These are phyloP conservation scores for Rhizomys pruinosus DNA, from an alignment of 2,113 vertebrate species.

Conservation along the genomic window DNA sequence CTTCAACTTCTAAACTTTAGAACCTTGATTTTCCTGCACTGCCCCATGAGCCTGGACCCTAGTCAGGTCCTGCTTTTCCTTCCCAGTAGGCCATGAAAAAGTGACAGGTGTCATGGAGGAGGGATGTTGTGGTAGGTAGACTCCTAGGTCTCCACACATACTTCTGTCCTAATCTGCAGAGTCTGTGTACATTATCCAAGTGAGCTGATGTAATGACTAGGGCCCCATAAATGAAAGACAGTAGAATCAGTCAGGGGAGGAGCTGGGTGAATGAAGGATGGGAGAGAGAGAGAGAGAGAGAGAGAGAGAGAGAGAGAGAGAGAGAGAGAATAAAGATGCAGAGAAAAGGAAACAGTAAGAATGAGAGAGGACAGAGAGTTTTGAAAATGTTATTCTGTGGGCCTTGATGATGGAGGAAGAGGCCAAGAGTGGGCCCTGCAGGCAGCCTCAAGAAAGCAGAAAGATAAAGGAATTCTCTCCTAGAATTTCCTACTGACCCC, in stretches of 20 bases:
- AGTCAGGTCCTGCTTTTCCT: background rate
- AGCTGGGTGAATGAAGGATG: no score
- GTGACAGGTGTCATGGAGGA: background rate
- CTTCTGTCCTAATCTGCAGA: background rate
- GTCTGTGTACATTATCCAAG: background rate
- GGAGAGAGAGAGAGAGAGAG: background rate
- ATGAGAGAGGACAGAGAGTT: background rate
- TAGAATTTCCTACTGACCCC: background rate
- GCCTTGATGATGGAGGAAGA: background rate
- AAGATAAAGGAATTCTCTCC: background rate
- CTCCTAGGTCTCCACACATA: background rate
- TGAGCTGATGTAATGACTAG: background rate
- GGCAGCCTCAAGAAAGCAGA: background rate
- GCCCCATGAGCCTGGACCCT: background rate
- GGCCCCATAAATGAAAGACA: background rate
- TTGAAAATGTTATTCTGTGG: background rate
- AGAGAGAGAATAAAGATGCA: fast-evolving
- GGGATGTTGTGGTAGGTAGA: background rate
- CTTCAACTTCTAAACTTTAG: background rate
- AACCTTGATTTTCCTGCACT: background rate
- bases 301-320: background rate
- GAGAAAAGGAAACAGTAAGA: background rate
- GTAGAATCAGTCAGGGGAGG: background rate
- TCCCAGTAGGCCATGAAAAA: background rate
- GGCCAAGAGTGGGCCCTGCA: background rate